Percentiles rank a stretch among this genome's conserved stretches.
Evolutionary conservation across 2,113 vertebrate species (phyloP).

Genomic region (Syngnathus scovelli): DNA sequence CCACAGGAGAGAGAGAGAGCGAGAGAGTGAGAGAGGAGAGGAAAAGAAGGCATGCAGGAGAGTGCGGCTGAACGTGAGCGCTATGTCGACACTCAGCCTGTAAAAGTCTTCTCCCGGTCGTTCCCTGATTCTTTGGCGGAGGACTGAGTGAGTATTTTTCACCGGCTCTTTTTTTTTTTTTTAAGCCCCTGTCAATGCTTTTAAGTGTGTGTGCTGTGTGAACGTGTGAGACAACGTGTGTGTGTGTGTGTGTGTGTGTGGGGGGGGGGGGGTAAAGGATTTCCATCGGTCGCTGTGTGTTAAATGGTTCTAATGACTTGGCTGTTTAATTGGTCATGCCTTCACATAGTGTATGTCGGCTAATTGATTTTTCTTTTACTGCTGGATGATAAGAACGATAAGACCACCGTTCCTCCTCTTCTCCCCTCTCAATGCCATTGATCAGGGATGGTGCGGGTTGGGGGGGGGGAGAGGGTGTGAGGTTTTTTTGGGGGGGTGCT

Average conservation of each 20-base stretch:
- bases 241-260: not conserved
- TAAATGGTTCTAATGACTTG: constrained; percentile 54
- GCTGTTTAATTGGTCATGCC: constrained; percentile 59
- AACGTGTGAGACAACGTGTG: not conserved
- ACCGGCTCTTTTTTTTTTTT: constrained; percentile 51
- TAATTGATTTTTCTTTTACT: constrained; percentile 55
- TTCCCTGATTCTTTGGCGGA: constrained; percentile 66
- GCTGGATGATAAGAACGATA: constrained; percentile 19
- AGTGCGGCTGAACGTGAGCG: constrained; percentile 69
- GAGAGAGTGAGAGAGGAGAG: constrained; percentile 35
- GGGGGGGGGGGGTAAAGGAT: constrained; percentile 54
- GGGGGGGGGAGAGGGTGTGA: not conserved
- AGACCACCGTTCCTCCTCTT: not conserved
- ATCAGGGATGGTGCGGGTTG: constrained; percentile 1
- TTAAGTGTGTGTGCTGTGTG: not conserved
- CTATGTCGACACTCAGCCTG: constrained; percentile 73
- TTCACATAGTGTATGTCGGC: constrained; percentile 34
- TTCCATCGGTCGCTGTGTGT: constrained; percentile 55
- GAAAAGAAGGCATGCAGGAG: constrained; percentile 41
- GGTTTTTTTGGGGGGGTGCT: not conserved
- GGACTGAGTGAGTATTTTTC: constrained; percentile 71
- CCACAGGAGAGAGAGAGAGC: constrained; percentile 67
- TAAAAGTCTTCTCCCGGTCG: constrained; percentile 73
- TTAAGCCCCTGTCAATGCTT: constrained; percentile 53
- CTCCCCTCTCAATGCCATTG: constrained; percentile 3